A percentile compares a stretch with the other conserved stretches of the same genome.
These are phyloP conservation scores for Pipistrellus nathusii DNA, from an alignment of 2,797 vertebrate species.

Conservation along the genomic window DNA sequence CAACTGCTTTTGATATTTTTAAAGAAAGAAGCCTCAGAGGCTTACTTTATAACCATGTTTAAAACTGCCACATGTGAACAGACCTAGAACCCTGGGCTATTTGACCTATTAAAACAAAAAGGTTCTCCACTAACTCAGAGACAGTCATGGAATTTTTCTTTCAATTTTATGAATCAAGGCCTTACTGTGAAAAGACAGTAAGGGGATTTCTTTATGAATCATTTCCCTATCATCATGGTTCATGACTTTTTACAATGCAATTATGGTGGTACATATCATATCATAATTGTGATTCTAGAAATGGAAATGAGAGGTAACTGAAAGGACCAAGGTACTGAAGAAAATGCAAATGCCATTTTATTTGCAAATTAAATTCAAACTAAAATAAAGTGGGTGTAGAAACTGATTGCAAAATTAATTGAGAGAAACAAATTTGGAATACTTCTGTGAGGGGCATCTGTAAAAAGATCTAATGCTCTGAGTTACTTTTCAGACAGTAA, in stretches of 20 bases:
- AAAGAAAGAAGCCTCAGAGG: neutral
- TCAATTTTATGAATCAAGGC: conserved; percentile 72
- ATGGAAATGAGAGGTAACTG: conserved; percentile 47
- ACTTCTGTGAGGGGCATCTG: conserved; percentile 15
- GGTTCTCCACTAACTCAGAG: conserved; percentile 34
- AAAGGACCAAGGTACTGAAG: conserved; percentile 50
- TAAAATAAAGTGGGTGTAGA: conserved; percentile 61
- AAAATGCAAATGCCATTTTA: conserved; percentile 65
- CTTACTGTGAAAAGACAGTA: conserved; percentile 57
- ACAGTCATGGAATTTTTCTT: conserved; percentile 44
- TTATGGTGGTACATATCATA: conserved; percentile 67
- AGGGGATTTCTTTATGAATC: conserved; percentile 64
- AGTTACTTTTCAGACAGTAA: conserved; percentile 34
- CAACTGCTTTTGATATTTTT: conserved; percentile 54
- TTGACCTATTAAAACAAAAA: conserved; percentile 52
- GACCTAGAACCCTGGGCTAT: neutral
- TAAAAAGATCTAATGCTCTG: conserved; percentile 41
- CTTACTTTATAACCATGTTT: conserved; percentile 57
- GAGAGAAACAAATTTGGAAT: conserved; percentile 65
- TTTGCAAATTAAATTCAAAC: conserved; percentile 81
- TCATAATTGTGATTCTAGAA: conserved; percentile 77
- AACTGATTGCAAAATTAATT: conserved; percentile 71
- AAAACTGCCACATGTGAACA: neutral
- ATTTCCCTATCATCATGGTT: conserved; percentile 67
- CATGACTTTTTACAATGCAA: conserved; percentile 65